phyloP scores from a whole-genome alignment of 2,888 invertebrate genomes.

The Campopleginae sp. region DNA sequence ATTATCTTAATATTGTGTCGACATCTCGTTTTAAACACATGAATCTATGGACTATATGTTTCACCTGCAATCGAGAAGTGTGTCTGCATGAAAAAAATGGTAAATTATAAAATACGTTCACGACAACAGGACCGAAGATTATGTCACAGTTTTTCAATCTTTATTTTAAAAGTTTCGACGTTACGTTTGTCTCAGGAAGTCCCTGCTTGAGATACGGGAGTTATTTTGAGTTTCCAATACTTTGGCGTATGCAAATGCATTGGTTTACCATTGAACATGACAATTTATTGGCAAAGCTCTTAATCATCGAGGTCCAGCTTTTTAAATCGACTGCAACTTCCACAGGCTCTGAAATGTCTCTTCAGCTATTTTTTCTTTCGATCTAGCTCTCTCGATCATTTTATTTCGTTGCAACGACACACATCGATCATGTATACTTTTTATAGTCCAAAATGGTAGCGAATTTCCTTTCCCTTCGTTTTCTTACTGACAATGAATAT shows the following conservation, averaged over 20 bases:
- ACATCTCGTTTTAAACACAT: slow-evolving; percentile 17
- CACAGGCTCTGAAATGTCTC: slow-evolving; percentile 21
- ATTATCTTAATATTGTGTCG: slow-evolving; percentile 24
- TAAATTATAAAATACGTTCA: neutral
- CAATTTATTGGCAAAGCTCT: slow-evolving; percentile 61
- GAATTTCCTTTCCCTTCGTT: slow-evolving; percentile 51
- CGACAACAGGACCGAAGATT: too few relatives aligned
- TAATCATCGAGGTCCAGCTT: slow-evolving; percentile 56
- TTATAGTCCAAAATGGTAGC: slow-evolving; percentile 66
- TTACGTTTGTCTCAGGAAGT: too few relatives aligned
- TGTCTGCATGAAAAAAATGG: neutral
- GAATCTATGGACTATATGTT: slow-evolving; percentile 1
- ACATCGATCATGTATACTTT: slow-evolving; percentile 40
- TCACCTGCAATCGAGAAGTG: slow-evolving; percentile 7
- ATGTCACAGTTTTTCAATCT: neutral
- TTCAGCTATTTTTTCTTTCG: slow-evolving; percentile 5
- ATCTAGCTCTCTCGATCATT: slow-evolving; percentile 23
- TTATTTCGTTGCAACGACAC: slow-evolving; percentile 41
- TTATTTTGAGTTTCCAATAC: too few relatives aligned
- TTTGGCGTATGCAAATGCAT: slow-evolving; percentile 2
- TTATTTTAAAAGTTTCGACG: neutral
- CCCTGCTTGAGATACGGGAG: too few relatives aligned
- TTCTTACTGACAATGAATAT: slow-evolving; percentile 43
- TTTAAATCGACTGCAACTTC: slow-evolving; percentile 43
- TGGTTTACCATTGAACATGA: slow-evolving; percentile 24